Base-by-base conservation (phyloP, 2,888 invertebrate genomes). In the Eledona agricola region DNA sequence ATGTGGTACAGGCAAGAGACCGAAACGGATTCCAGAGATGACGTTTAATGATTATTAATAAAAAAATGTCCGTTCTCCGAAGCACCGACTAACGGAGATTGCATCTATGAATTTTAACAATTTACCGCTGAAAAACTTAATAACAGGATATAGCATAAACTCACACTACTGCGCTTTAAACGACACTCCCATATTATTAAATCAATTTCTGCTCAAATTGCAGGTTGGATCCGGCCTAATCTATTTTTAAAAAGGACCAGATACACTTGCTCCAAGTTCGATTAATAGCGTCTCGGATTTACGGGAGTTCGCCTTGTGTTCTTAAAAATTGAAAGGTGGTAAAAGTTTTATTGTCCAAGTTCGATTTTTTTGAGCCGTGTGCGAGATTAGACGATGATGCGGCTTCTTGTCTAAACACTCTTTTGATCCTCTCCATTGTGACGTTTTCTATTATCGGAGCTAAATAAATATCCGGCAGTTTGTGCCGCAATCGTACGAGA, bases 121-220 rank as follows among this genome's bases (percentile, higher is more conserved):
- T 43, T 43, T 45, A 28, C 5, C 22, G 45, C 32, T 43, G 12
- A 17, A 43, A 42, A 29, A 20, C 16, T 25, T 45, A 45, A 45
- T 45, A 45, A 45, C 34, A 32, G 32, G 45, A 45, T 25, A 32
- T 32, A 32, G 11, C 11, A 15, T 16, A 40, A 40, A 28, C 28
- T 40, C 11, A 19, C 15, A 45, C 45, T 45, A 45, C 45, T 25
- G 26, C 23, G 13, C 25, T 43, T 43, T 32, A 32, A 45, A 34
- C 15, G 45, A 45, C 45, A 45, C 45, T 45, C 45, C 45, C 19
- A 45, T 45, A 10, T 34, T 45, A 45, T 45, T 45, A 45, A 45
- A 45, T 45, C 45, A 45, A 45, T 45, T 45, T 45, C 45, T 45
- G 32, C 7, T 11, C 16, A 45, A 45, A 45, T 45, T 45, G 45